phyloP scores from a whole-genome alignment of 2,888 invertebrate genomes.

The Schizaphis graminum region DNA sequence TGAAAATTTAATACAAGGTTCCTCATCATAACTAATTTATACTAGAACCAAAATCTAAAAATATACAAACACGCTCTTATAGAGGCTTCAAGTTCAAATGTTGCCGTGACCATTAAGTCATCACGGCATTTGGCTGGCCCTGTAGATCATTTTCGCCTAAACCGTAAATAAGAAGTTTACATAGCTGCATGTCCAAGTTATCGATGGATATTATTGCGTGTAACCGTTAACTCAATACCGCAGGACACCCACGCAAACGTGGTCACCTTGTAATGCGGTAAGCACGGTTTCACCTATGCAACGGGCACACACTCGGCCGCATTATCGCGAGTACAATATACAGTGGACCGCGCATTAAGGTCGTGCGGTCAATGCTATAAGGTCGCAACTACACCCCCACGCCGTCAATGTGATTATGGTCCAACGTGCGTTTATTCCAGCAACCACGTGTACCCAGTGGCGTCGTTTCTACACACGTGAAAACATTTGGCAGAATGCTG shows the following conservation, averaged over 20 bases:
- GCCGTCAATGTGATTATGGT: background rate
- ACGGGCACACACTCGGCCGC: background rate
- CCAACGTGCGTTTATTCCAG: background rate
- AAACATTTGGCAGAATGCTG: background rate
- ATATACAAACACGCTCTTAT: too few species aligned
- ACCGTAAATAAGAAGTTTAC: background rate
- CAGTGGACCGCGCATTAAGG: background rate
- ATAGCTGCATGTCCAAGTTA: background rate
- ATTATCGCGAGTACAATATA: background rate
- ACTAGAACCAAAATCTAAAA: too few species aligned
- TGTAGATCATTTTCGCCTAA: background rate
- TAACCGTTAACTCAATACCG: background rate
- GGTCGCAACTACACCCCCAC: background rate
- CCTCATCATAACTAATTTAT: too few species aligned
- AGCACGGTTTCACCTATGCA: background rate
- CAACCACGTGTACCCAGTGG: conserved; percentile 1
- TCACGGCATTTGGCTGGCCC: background rate
- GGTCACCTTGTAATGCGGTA: conserved; percentile 14
- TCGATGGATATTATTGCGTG: background rate
- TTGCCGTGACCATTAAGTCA: background rate
- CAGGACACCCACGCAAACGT: conserved; percentile 2
- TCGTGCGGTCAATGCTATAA: background rate
- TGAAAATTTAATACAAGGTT: too few species aligned
- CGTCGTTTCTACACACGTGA: background rate
- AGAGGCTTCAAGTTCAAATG: too few species aligned